Evolutionary conservation across 2,888 invertebrate species (phyloP).

Genomic region (Lepidochrysops patricia): DNA sequence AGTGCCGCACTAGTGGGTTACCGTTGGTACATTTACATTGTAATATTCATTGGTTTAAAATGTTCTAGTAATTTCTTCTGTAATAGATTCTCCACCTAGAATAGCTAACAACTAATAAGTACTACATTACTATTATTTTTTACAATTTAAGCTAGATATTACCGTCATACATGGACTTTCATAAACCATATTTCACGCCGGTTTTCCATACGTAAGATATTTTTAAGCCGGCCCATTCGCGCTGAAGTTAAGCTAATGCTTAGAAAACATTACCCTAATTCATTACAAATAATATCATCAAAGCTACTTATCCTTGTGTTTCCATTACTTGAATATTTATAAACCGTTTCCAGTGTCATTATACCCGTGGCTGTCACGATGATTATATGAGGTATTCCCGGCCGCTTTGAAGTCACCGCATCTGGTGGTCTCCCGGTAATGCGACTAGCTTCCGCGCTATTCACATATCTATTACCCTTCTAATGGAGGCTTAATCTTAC

Average conservation of each 20-base stretch:
- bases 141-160: too few relatives aligned
- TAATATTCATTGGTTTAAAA: constrained; percentile 1
- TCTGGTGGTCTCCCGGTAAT: constrained; percentile 60
- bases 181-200: too few relatives aligned
- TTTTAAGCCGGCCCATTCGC: too few relatives aligned
- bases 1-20: neutral
- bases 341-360: constrained; percentile 38
- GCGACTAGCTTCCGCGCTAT: constrained; percentile 53
- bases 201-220: too few relatives aligned
- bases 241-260: too few relatives aligned
- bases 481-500: neutral
- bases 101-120: too few relatives aligned
- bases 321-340: constrained; percentile 31
- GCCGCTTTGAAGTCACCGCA: constrained; percentile 59
- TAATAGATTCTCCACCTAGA: too few relatives aligned
- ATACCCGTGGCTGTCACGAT: constrained; percentile 48
- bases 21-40: neutral
- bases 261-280: too few relatives aligned
- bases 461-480: constrained; percentile 36
- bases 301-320: constrained; percentile 19
- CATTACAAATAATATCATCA: too few relatives aligned
- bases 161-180: too few relatives aligned
- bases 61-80: neutral
- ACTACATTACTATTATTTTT: too few relatives aligned
- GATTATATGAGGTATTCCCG: constrained; percentile 37